These are phyloP conservation scores for Gobionotothen gibberifrons DNA, from an alignment of 2,797 vertebrate species.

Conservation along the genomic window DNA sequence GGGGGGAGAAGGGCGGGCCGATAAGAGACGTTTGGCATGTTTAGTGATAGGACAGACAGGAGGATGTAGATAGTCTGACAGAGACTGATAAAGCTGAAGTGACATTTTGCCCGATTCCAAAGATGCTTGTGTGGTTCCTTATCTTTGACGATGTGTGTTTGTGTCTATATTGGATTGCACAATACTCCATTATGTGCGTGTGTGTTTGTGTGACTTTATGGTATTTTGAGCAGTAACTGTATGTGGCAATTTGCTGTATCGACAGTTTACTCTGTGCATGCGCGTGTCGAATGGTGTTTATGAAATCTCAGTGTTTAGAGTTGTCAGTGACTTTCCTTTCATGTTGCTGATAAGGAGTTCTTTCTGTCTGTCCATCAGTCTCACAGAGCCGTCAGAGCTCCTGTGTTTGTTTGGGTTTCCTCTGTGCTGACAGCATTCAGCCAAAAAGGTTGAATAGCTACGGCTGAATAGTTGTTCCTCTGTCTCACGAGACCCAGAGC, in stretches of 20 bases:
- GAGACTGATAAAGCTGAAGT: conserved; percentile 64
- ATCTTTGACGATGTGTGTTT: conserved; percentile 56
- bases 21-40: conserved; percentile 65
- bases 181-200: conserved; percentile 25
- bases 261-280: conserved; percentile 18
- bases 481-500: conserved; percentile 11
- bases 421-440: conserved; percentile 23
- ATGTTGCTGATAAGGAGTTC: conserved; percentile 42
- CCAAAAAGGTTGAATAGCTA: conserved; percentile 6
- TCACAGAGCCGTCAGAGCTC: conserved; percentile 22
- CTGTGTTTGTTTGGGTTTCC: conserved; percentile 29
- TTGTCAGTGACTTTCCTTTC: conserved; percentile 35
- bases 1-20: conserved; percentile 16
- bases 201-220: conserved; percentile 33
- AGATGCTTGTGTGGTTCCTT: conserved; percentile 66
- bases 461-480: conserved; percentile 10
- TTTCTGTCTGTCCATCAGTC: conserved; percentile 34
- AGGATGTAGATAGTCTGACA: conserved; percentile 54
- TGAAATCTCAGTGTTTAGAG: conserved; percentile 34
- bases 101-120: conserved; percentile 71
- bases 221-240: conserved; percentile 24
- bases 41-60: conserved; percentile 60
- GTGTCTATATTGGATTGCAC: conserved; percentile 41
- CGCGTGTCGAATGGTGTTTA: conserved; percentile 22
- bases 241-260: conserved; percentile 24